phyloP scores from a whole-genome alignment of 2,797 vertebrate species.

The Schizopygopsis malacanthus region DNA sequence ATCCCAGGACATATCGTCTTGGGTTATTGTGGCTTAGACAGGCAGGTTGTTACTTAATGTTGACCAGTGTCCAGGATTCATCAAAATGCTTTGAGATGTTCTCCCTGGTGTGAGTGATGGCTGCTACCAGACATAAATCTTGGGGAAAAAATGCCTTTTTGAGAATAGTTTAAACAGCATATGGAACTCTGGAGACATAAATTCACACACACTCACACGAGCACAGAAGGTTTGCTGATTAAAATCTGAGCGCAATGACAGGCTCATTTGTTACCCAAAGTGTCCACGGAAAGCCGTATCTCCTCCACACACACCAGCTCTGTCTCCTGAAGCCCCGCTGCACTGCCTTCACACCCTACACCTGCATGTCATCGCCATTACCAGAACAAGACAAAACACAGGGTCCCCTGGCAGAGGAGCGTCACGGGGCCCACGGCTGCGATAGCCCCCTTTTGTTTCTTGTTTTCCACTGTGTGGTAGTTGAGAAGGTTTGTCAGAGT shows the following conservation, averaged over 20 bases:
- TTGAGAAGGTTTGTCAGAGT: slow-evolving; percentile 53
- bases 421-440: slow-evolving; percentile 59
- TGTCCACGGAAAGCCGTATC: slow-evolving; percentile 70
- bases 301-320: slow-evolving; percentile 67
- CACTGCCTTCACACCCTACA: slow-evolving; percentile 59
- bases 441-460: slow-evolving; percentile 62
- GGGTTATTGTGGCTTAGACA: neutral
- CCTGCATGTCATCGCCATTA: slow-evolving; percentile 71
- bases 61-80: slow-evolving; percentile 31
- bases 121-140: slow-evolving; percentile 30
- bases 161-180: slow-evolving; percentile 17
- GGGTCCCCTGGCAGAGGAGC: slow-evolving; percentile 62
- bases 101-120: slow-evolving; percentile 21
- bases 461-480: slow-evolving; percentile 62
- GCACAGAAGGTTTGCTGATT: slow-evolving; percentile 70
- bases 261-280: slow-evolving; percentile 77
- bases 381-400: slow-evolving; percentile 67
- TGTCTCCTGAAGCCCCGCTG: slow-evolving; percentile 25
- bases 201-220: slow-evolving; percentile 48
- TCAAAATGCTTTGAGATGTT: slow-evolving; percentile 6
- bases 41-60: slow-evolving; percentile 18
- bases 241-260: slow-evolving; percentile 75
- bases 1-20: neutral
- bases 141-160: slow-evolving; percentile 23
- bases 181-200: slow-evolving; percentile 22